A percentile compares a stretch with the other conserved stretches of the same genome.
Conservation (phyloP, 2,797 vertebrate species). For the Rachycentron canadum region DNA sequence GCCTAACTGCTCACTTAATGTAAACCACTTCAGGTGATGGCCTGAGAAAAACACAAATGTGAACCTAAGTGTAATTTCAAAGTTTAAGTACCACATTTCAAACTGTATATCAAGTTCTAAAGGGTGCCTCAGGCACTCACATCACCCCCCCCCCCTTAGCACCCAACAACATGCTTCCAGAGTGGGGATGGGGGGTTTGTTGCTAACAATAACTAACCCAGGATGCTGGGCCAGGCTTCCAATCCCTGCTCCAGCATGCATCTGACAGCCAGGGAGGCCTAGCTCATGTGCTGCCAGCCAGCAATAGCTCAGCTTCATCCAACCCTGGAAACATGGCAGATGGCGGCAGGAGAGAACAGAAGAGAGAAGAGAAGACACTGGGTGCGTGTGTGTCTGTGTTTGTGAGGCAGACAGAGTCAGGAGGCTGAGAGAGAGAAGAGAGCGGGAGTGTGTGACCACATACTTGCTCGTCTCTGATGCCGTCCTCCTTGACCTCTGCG, state of each 20-base stretch:
- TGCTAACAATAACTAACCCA: slow-evolving; percentile 72
- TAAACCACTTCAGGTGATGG: background rate
- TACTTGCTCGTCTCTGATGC: slow-evolving; percentile 21
- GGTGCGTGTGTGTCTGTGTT: slow-evolving; percentile 1
- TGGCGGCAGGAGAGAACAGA: slow-evolving; percentile 73
- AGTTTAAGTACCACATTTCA: background rate
- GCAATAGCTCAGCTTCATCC: slow-evolving; percentile 76
- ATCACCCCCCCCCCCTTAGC: background rate
- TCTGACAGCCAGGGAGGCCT: slow-evolving; percentile 69
- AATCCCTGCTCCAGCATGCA: slow-evolving; percentile 60
- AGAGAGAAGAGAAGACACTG: slow-evolving; percentile 39
- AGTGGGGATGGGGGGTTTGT: slow-evolving; percentile 29
- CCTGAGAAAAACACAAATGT: background rate
- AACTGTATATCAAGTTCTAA: slow-evolving; percentile 26
- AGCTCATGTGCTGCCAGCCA: slow-evolving; percentile 64
- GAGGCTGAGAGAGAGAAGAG: slow-evolving; percentile 37
- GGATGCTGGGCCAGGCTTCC: slow-evolving; percentile 59
- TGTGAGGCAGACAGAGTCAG: slow-evolving; percentile 41
- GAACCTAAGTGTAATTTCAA: background rate
- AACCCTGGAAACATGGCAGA: slow-evolving; percentile 80
- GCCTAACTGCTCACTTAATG: background rate
- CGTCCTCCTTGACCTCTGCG: slow-evolving; percentile 41
- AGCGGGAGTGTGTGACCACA: slow-evolving; percentile 35
- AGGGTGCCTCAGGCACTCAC: slow-evolving; percentile 30
- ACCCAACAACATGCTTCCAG: slow-evolving; percentile 30